Evolutionary conservation across 2,888 invertebrate species (phyloP), one percentile per base, ranked within the genome.

Genomic region (Anoncus sp.): DNA sequence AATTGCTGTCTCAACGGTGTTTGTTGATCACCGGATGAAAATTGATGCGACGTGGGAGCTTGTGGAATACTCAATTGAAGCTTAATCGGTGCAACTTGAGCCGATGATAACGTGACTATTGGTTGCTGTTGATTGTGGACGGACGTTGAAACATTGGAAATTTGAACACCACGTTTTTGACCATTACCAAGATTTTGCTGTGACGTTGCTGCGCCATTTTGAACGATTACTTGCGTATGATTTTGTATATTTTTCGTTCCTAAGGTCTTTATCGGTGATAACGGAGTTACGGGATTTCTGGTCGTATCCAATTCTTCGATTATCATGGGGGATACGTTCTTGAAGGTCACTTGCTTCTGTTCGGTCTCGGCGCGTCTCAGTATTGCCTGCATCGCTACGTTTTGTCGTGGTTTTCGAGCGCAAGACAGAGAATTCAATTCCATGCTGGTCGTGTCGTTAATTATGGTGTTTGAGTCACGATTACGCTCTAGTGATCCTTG

Each of bases 371-470:
- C 94, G 79, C 95, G 95, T 81, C 95, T 92, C 92, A 95, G 94
- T 86, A 96, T 95, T 79, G 95, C 95, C 74, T 95, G 95, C 93
- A 97, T 94, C 0, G 96, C 97, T 55, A 96, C 95, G 90, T 97
- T 97, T 87, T 96, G 96, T 77, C 96, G 84, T 1, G 88, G 89
- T 70, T 89, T 90, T 5, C 89, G 85, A 6, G 80, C 81, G 14
- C 77, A 76, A 3, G 85, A 81, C 6, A 72, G 59, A 16, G 81
- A 79, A 71, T 83, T 86, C 5, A 74, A 49, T 55, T 88, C 89
- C 45, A 83, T 62, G 69, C 77, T 85, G 40, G 63, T 85, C 6
- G 75, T 76, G 72, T 88, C 87, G 20, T 82, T 57, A 31, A 18
- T 75, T 10, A 22, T 67, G 18, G 38, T 35, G 24, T 82, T 81